Evolutionary conservation across 2,113 vertebrate genomes (phyloP), one percentile per base, ranked within the genome.

Genomic region (Gorsachius goisagi): DNA sequence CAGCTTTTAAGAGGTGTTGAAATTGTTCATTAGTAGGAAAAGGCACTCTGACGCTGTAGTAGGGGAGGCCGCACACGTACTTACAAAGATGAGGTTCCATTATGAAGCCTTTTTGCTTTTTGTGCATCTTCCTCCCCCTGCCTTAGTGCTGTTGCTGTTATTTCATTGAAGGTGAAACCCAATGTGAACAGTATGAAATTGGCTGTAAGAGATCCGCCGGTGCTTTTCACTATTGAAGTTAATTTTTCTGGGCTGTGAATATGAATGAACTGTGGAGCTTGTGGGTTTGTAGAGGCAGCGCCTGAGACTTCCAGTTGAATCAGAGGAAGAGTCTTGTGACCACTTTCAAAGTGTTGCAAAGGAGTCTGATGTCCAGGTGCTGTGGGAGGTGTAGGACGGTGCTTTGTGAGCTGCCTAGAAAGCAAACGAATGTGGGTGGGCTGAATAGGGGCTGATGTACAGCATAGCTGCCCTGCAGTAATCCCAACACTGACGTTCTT

Each of bases 351-450:
- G 32, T 53, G 18, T 44, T 67, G 30, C 35, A 45, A 39, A 77
- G 56, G 67, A 90, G 35, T 30, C 66, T 93, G 76, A 74, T 90
- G 69, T 50, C 66, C 63, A 59, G 63, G 64, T 41, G 18, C 85
- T 64, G 71, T 50, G 37, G 32, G 80, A 77, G 67, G 21, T 77
- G 30, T 79, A 67, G 82, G n/a, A 32, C 0, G 4, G 68, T 75
- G 37, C 60, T 93, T 89, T 0, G 1, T 37, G 59, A 93, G 56
- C 81, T 90, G 39, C 87, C 73, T 83, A n/a, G 79, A 94, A 96
- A 96, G 88, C 62, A 93, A 89, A 77, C 27, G 58, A 27, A 59
- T 69, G 85, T 5, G 60, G 71, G 79, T 95, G 93, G 87, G 83
- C 92, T 93, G 63, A 80, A 49, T 5, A 59, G 69, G 41, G 37